Conservation (phyloP, 2,113 vertebrate species). For the Leuciscus idus region DNA sequence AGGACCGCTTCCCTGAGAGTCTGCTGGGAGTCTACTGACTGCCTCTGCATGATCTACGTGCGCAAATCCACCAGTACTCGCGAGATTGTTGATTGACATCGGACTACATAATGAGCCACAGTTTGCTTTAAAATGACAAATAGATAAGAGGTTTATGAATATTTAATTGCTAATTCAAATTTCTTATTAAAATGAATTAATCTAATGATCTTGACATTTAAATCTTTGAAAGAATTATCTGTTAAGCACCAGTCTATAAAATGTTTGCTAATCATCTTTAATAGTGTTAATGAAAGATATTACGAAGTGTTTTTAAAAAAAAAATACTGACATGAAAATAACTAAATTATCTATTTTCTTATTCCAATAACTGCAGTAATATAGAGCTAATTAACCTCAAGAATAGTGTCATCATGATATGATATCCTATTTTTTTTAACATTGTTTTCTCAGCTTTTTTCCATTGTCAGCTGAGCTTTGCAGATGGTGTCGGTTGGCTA, state of each 20-base stretch:
- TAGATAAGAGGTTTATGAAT: not conserved
- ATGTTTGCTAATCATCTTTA: not conserved
- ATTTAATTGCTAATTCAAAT: not conserved
- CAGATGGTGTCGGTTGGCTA: not conserved
- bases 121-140: not conserved
- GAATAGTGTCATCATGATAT: not conserved
- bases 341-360: not conserved
- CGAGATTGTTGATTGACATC: not conserved
- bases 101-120: not conserved
- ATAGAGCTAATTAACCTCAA: not conserved
- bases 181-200: not conserved
- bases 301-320: not conserved
- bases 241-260: not conserved
- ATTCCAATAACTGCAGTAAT: not conserved
- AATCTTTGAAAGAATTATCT: not conserved
- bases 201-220: not conserved
- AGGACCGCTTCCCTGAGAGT: not conserved
- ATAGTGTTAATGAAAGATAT: not conserved
- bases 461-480: not conserved
- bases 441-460: not conserved
- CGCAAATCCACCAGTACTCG: not conserved
- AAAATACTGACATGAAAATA: not conserved
- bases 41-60: not conserved
- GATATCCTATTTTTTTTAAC: too few species aligned
- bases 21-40: not conserved